phyloP scores from a whole-genome alignment of 2,888 invertebrate species.

The Amphiduros pacificus region DNA sequence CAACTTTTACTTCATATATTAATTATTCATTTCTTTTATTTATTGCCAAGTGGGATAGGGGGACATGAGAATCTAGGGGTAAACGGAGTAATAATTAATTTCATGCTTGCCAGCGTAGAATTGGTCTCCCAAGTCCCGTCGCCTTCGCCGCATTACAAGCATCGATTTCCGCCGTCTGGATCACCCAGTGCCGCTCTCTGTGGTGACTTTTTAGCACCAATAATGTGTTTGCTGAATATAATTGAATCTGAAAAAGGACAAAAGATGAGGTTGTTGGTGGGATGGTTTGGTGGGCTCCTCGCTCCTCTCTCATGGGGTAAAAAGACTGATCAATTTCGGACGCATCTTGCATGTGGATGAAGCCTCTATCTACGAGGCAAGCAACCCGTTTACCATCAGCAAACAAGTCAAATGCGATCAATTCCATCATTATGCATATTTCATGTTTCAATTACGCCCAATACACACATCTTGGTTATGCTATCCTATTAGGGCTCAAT shows the following conservation, averaged over 20 bases:
- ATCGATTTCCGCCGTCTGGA: background rate
- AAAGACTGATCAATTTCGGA: background rate
- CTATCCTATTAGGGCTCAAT: constrained; percentile 11
- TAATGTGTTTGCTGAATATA: constrained; percentile 12
- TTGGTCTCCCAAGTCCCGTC: background rate
- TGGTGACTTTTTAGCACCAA: background rate
- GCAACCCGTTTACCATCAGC: background rate
- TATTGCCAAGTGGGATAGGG: background rate
- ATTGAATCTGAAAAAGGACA: constrained; percentile 15
- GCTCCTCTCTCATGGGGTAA: too few relatives aligned
- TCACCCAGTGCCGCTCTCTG: background rate
- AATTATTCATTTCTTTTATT: constrained; percentile 8
- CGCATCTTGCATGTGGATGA: background rate
- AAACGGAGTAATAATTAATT: constrained; percentile 9
- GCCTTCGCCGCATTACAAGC: background rate
- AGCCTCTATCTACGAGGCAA: too few relatives aligned
- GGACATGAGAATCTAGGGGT: background rate
- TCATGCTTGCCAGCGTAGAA: background rate
- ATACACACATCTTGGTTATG: constrained; percentile 6
- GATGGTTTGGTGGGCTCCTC: too few relatives aligned
- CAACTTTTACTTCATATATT: constrained; percentile 13
- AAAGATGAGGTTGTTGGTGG: background rate
- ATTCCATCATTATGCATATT: constrained; percentile 13
- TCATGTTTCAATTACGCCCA: constrained; percentile 19
- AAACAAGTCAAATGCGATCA: constrained; percentile 12